Base-by-base conservation (phyloP, 2,113 vertebrate genomes). In the Theristicus caerulescens region DNA sequence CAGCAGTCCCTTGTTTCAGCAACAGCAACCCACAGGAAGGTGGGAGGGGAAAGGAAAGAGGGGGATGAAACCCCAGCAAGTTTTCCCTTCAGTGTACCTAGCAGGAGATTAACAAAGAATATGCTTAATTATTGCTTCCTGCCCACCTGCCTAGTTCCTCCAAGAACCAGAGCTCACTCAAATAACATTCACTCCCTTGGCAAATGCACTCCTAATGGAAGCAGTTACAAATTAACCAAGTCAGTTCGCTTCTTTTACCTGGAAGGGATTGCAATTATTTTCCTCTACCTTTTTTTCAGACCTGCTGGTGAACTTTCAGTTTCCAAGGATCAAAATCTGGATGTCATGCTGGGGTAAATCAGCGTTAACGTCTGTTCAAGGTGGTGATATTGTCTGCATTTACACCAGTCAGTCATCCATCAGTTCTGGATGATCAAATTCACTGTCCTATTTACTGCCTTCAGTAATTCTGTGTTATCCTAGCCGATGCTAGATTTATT, bases 81-180 rank as follows among this genome's bases (percentile, higher is more conserved):
- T 86, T 94, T 95, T 93, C 82, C 85, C 86, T 95, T 94, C 88
- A 85, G 65, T 42, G 55, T 86, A 93, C 82, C 91, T 97, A 92
- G 91, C 93, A 94, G 86, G 90, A 96, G 82, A 96, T 93, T 92
- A 96, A 93, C 88, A 90, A 95, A 95, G 87, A 96, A 87, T 94
- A 94, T 86, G 38, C 82, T 94, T 94, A 88, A 79, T 96, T 97
- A 97, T 88, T 94, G 84, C 85, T 97, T 97, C 95, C 93, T 97
- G 94, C 94, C 94, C 89, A 91, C 88, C 86, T 97, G 87, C 82
- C 83, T 96, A 8, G 47, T 9, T 94, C 72, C 70, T 94, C 90
- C 79, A 92, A 94, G 83, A 94, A 65, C 83, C 88, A 91, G 90
- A 86, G 73, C 91, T 93, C 65, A 27, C 90, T 96, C 86, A 79